Evolutionary conservation across 2,888 invertebrate genomes (phyloP).

Genomic region (Neocrepidodera transversa): DNA sequence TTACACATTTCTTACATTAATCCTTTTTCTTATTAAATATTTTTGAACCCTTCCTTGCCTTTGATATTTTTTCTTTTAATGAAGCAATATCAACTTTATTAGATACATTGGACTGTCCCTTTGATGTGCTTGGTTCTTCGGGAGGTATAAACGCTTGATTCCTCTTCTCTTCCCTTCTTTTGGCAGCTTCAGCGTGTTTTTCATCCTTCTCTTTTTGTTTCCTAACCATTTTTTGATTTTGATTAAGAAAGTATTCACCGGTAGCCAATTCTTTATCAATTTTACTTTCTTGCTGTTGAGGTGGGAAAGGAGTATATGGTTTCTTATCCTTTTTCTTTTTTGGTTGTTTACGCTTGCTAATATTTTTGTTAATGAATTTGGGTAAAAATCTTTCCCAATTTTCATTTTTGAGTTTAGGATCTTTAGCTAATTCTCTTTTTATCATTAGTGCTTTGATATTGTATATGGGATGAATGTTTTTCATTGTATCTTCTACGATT

Average conservation of each 20-base stretch:
- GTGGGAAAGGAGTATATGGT: conserved; percentile 97
- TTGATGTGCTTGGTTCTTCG: conserved; percentile 66
- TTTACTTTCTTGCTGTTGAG: conserved; percentile 91
- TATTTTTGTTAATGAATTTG: conserved; percentile 87
- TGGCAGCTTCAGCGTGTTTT: conserved; percentile 77
- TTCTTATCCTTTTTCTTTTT: conserved; percentile 89
- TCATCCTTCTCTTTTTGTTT: conserved; percentile 77
- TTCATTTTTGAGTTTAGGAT: conserved; percentile 89
- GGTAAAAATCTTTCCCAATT: conserved; percentile 98
- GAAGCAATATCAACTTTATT: conserved; percentile 70
- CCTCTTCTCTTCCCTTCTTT: conserved; percentile 77
- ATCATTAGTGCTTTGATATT: conserved; percentile 98
- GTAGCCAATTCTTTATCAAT: conserved; percentile 91
- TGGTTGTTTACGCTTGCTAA: conserved; percentile 86
- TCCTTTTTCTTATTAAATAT: conserved; percentile 49
- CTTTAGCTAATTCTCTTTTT: conserved; percentile 92
- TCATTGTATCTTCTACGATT: conserved; percentile 97
- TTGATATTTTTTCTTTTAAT: conserved; percentile 79
- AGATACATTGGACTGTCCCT: conserved; percentile 50
- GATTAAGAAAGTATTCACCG: conserved; percentile 96
- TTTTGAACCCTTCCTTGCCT: conserved; percentile 64
- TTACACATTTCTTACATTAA: neutral
- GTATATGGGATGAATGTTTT: conserved; percentile 98
- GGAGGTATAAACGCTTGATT: conserved; percentile 86
- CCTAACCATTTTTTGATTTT: conserved; percentile 77